Percentiles rank a stretch among this genome's conserved stretches.
phyloP scores from a whole-genome alignment of 2,113 vertebrate species.

The Riparia riparia region DNA sequence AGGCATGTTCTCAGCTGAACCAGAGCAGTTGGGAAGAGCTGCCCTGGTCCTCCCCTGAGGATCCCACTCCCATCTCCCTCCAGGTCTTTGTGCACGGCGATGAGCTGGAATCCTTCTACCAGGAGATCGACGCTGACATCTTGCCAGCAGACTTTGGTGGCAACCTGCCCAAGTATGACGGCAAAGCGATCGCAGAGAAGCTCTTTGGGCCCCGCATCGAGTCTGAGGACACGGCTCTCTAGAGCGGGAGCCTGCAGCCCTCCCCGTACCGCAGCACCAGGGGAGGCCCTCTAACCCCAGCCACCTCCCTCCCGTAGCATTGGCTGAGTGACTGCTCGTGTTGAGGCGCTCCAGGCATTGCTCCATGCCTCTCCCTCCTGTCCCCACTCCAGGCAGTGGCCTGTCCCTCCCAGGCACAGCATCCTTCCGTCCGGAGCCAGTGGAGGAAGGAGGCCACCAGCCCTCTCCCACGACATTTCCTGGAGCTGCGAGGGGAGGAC shows the following conservation, averaged over 20 bases:
- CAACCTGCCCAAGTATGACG: constrained; percentile 83
- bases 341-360: background rate
- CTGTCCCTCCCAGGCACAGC: background rate
- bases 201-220: constrained; percentile 84
- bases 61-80: background rate
- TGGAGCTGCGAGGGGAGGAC: background rate
- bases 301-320: background rate
- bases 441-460: background rate
- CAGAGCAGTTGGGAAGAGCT: rapidly evolving
- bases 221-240: constrained; percentile 90
- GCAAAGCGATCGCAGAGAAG: constrained; percentile 81
- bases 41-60: background rate
- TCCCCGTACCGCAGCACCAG: background rate
- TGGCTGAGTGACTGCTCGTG: background rate
- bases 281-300: background rate
- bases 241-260: background rate
- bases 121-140: constrained; percentile 87
- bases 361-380: background rate
- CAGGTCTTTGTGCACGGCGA: constrained; percentile 94
- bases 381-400: background rate
- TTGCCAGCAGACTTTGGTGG: constrained; percentile 92
- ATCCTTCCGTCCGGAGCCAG: background rate
- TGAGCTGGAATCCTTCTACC: constrained; percentile 87
- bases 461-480: background rate
- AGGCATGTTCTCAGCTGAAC: background rate